Evolutionary conservation across 2,113 vertebrate genomes (phyloP), one percentile per base, ranked within the genome.

Genomic region (Hippotragus niger): DNA sequence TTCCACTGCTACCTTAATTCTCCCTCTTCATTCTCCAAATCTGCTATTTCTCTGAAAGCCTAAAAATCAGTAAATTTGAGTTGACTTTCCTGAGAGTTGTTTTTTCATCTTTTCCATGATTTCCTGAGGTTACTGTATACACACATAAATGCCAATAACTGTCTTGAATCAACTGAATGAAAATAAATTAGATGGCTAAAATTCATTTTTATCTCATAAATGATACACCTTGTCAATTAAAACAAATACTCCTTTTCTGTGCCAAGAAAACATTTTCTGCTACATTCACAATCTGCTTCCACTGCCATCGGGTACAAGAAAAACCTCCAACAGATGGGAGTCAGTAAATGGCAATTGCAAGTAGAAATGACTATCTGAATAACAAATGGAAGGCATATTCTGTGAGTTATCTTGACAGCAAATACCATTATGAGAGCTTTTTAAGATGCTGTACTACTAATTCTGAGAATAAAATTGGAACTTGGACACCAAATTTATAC

Each of bases 151-250:
- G 55, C 52, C 90, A 96, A 53, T 74, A 94, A 87, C 13, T 89
- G 17, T 40, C 85, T 62, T 84, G 36, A 94, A 80, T 83, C 95
- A 57, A 78, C 88, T 17, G 55, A 96, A 95, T n/a, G 58, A 93
- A 97, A 98, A 95, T 95, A 97, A 98, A 98, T 93, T 95, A 94
- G 91, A 95, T 74, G 86, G 94, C 96, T 95, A 94, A 96, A 98
- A 97, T 93, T 98, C 91, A 92, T 97, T 98, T 98, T 98, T 94
- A 90, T 92, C 86, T 95, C 93, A 81, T 98, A 98, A 97, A 89
- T 93, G 94, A 95, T 97, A 97, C 74, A 98, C 92, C 97, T 98
- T 97, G 94, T 97, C 98, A 89, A 94, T 97, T 97, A 97, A 97
- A 97, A 98, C 96, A 98, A 97, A 98, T 94, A 97, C 53, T 91